Percentiles rank a stretch among this genome's conserved stretches.
These are phyloP conservation scores for Drosophila melanogaster DNA, from an alignment of 1,140 invertebrate genomes.

Conservation along the genomic window DNA sequence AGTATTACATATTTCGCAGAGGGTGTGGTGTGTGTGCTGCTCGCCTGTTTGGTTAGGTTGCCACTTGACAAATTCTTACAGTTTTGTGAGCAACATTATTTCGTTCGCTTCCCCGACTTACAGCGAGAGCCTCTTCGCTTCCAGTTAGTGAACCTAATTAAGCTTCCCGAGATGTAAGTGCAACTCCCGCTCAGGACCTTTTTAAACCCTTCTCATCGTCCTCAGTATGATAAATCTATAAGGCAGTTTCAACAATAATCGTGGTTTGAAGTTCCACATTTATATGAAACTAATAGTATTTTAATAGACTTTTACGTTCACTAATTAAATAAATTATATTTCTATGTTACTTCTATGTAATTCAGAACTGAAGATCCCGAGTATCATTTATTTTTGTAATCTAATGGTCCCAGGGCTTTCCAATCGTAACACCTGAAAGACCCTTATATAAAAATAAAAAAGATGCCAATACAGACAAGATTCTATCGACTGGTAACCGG, in stretches of 20 bases:
- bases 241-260: no score
- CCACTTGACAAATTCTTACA: slow-evolving; percentile 79
- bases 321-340: no score
- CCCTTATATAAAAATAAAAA: slow-evolving; percentile 8
- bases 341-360: no score
- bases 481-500: slow-evolving; percentile 47
- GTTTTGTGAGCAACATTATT: slow-evolving; percentile 70
- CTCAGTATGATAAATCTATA: neutral
- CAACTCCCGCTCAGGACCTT: slow-evolving; percentile 3
- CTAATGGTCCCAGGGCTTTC: no score
- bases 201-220: neutral
- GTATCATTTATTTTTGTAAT: neutral
- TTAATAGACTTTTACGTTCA: no score
- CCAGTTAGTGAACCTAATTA: slow-evolving; percentile 50
- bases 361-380: no score
- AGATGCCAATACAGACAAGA: slow-evolving; percentile 23
- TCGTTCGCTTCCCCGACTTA: slow-evolving; percentile 39
- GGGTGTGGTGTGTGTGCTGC: slow-evolving; percentile 19
- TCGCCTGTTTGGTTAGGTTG: slow-evolving; percentile 53
- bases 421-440: slow-evolving; percentile 23
- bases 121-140: slow-evolving; percentile 30
- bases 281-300: no score
- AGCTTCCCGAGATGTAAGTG: slow-evolving; percentile 10
- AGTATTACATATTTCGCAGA: slow-evolving; percentile 20
- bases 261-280: no score